Conservation (phyloP, 2,797 vertebrate species). For the Taeniopygia guttata region DNA sequence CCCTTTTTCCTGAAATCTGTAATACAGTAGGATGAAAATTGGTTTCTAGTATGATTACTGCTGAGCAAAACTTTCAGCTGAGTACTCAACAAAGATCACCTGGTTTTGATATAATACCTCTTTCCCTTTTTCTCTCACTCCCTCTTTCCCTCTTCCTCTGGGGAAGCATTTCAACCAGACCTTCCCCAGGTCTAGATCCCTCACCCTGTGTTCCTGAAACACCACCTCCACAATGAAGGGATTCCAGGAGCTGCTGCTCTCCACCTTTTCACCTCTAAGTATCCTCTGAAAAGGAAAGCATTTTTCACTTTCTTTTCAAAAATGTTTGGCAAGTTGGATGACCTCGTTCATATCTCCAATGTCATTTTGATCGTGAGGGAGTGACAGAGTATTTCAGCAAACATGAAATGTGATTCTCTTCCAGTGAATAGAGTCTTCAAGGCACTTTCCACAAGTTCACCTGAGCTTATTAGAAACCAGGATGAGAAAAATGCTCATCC, state of each 20-base stretch:
- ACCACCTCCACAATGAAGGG: background rate
- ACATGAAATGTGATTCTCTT: slow-evolving; percentile 18
- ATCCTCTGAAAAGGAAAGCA: background rate
- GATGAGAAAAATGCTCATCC: background rate
- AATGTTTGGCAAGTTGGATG: slow-evolving; percentile 13
- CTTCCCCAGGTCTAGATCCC: background rate
- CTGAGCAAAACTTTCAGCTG: slow-evolving; percentile 48
- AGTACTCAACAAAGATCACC: slow-evolving; percentile 25
- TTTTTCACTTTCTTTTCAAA: slow-evolving; percentile 20
- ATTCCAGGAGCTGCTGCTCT: background rate
- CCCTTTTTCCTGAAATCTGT: slow-evolving; percentile 14
- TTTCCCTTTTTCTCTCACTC: background rate
- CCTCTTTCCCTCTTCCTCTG: background rate
- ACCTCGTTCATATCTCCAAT: background rate
- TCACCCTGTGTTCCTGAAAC: background rate
- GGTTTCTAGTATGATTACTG: slow-evolving; percentile 48
- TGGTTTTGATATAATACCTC: slow-evolving; percentile 42
- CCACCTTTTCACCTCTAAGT: slow-evolving; percentile 21
- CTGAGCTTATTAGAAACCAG: background rate
- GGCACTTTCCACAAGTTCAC: background rate
- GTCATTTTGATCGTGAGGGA: background rate
- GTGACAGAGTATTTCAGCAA: slow-evolving; percentile 46
- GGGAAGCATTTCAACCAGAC: slow-evolving; percentile 23
- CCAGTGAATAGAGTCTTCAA: background rate
- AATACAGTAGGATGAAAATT: slow-evolving; percentile 29